phyloP scores from a whole-genome alignment of 2,113 vertebrate genomes.

The Athene noctua region DNA sequence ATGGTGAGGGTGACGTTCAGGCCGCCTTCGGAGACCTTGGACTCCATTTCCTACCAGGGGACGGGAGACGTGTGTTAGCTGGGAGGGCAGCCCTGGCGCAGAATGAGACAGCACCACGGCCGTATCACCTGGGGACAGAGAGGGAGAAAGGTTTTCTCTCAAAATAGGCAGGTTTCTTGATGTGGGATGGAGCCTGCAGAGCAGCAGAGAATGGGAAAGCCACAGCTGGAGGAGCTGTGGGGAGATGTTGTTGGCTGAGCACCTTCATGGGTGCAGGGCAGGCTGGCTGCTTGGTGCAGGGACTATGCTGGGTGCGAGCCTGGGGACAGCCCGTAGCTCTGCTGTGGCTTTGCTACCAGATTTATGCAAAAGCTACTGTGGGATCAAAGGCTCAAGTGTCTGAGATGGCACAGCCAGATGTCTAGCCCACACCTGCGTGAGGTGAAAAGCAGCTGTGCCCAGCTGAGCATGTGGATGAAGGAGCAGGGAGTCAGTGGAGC shows the following conservation, averaged over 20 bases:
- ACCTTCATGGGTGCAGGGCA: not conserved
- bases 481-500: not conserved
- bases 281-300: not conserved
- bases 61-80: conserved; percentile 46
- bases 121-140: conserved; percentile 75
- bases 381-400: not conserved
- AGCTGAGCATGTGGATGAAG: accelerated
- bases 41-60: conserved; percentile 86
- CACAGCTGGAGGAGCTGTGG: not conserved
- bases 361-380: not conserved
- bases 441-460: not conserved
- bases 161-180: accelerated
- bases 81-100: conserved; percentile 65
- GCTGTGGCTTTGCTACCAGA: not conserved
- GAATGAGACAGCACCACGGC: conserved; percentile 75
- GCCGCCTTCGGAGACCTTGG: conserved; percentile 93
- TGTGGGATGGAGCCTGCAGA: not conserved
- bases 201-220: not conserved
- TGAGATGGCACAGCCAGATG: not conserved
- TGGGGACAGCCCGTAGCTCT: not conserved
- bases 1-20: conserved; percentile 98
- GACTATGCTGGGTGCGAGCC: accelerated
- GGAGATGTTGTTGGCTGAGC: not conserved
- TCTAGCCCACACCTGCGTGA: not conserved
- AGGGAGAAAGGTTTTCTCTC: not conserved